These are phyloP conservation scores for Aethina tumida DNA, from an alignment of 1,140 invertebrate genomes.

Conservation along the genomic window DNA sequence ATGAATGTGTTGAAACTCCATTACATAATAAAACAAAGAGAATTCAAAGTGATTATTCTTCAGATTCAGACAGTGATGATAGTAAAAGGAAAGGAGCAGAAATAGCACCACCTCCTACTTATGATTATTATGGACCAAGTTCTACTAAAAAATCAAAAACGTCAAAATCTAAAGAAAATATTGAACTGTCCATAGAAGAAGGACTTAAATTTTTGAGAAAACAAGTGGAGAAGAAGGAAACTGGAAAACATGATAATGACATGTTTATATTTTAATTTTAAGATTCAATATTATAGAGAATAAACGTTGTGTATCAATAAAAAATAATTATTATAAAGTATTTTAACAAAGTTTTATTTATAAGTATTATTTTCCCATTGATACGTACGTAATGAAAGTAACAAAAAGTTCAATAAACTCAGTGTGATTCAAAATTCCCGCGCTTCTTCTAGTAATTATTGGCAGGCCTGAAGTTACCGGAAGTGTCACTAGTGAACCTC, in stretches of 20 bases:
- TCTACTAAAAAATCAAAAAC: slow-evolving; percentile 31
- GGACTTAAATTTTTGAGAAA: slow-evolving; percentile 57
- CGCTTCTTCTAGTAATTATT: no score
- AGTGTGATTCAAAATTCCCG: no score
- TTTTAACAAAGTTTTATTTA: no score
- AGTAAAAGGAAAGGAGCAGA: slow-evolving; percentile 37
- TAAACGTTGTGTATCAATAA: no score
- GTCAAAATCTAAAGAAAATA: slow-evolving; percentile 33
- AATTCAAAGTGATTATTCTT: slow-evolving; percentile 20
- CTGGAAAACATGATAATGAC: slow-evolving; percentile 9
- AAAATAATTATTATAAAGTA: no score
- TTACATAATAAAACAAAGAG: slow-evolving; percentile 13
- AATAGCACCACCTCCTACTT: slow-evolving; percentile 52
- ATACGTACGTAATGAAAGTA: no score
- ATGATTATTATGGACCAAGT: slow-evolving; percentile 50
- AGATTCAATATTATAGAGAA: no score
- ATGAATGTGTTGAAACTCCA: slow-evolving; percentile 36
- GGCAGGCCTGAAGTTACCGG: no score
- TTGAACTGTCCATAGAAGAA: slow-evolving; percentile 54
- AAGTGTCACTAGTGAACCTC: no score
- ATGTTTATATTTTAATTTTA: slow-evolving; percentile 14
- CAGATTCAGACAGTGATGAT: slow-evolving; percentile 11
- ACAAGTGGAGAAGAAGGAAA: slow-evolving; percentile 43
- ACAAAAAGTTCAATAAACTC: no score
- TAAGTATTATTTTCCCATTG: no score